Percentiles rank a stretch among this genome's conserved stretches.
Conservation (phyloP, 1,140 invertebrate species). For the Anthonomus grandis region DNA sequence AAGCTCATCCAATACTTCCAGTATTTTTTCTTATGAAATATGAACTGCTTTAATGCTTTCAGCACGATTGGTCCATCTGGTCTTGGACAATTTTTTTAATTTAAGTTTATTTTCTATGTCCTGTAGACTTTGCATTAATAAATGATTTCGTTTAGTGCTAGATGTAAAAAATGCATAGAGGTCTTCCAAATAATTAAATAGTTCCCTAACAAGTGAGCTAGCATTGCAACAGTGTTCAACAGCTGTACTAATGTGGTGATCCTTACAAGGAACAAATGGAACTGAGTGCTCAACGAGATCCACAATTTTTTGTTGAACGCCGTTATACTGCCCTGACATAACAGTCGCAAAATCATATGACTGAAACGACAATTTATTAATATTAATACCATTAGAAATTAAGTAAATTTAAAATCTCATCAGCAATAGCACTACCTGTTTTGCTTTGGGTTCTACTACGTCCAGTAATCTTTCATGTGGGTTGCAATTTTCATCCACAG, state of each 20-base stretch:
- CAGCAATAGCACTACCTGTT: neutral
- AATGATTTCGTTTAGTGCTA: too few species aligned
- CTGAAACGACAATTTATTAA: neutral
- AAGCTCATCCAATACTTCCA: neutral
- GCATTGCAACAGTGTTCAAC: constrained; percentile 1
- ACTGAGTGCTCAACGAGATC: neutral
- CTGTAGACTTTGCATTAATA: too few species aligned
- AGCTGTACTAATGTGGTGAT: neutral
- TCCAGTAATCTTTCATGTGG: neutral
- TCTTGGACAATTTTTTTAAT: too few species aligned
- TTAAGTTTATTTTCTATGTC: too few species aligned
- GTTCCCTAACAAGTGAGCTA: neutral
- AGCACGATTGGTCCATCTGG: too few species aligned
- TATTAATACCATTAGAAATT: neutral
- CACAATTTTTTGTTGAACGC: neutral
- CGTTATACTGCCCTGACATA: neutral
- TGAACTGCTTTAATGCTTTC: too few species aligned
- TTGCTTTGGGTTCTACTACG: neutral
- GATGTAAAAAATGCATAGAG: neutral
- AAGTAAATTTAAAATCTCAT: neutral
- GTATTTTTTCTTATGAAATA: neutral
- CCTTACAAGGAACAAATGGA: neutral
- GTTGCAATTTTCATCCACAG: constrained; percentile 2
- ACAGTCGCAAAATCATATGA: neutral
- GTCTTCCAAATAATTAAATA: neutral